These are phyloP conservation scores for Tiaroga cobitis DNA, from an alignment of 2,797 vertebrate genomes.

Conservation along the genomic window DNA sequence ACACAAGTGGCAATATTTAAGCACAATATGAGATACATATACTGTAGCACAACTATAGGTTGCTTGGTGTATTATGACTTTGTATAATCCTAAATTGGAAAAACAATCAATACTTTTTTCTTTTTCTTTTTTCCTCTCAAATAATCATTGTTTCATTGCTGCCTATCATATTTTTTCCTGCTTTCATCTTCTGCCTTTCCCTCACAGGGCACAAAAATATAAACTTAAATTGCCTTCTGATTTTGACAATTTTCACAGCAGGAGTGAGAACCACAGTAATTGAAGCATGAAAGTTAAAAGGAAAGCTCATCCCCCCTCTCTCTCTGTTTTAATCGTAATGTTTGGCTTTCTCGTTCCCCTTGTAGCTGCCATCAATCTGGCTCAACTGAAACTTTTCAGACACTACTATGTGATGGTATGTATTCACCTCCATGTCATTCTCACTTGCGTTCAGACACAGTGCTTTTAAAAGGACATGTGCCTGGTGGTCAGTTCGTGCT, in stretches of 20 bases:
- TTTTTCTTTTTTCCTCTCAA: neutral
- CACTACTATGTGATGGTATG: slow-evolving; percentile 91
- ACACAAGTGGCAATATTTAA: neutral
- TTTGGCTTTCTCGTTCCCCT: slow-evolving; percentile 60
- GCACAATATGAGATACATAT: neutral
- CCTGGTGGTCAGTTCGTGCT: neutral
- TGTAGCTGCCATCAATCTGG: slow-evolving; percentile 86
- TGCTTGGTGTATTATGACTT: neutral
- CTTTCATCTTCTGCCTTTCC: slow-evolving; percentile 2
- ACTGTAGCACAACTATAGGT: neutral
- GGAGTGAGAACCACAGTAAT: slow-evolving; percentile 23
- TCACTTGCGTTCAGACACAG: neutral
- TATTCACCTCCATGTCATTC: slow-evolving; percentile 38
- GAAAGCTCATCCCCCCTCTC: neutral
- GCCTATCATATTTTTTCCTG: neutral
- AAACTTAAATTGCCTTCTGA: slow-evolving; percentile 18
- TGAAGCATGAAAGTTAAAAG: slow-evolving; percentile 12
- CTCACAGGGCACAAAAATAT: neutral
- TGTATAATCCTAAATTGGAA: neutral
- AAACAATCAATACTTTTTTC: neutral
- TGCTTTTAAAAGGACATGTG: slow-evolving; percentile 22
- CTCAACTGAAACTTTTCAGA: slow-evolving; percentile 88
- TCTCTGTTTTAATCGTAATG: slow-evolving; percentile 1
- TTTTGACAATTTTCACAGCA: slow-evolving; percentile 25
- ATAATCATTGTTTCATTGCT: slow-evolving; percentile 9